A percentile compares a stretch with the other conserved stretches of the same genome.
These are phyloP conservation scores for Diachasma alloeum DNA, from an alignment of 1,140 invertebrate genomes.

Conservation along the genomic window DNA sequence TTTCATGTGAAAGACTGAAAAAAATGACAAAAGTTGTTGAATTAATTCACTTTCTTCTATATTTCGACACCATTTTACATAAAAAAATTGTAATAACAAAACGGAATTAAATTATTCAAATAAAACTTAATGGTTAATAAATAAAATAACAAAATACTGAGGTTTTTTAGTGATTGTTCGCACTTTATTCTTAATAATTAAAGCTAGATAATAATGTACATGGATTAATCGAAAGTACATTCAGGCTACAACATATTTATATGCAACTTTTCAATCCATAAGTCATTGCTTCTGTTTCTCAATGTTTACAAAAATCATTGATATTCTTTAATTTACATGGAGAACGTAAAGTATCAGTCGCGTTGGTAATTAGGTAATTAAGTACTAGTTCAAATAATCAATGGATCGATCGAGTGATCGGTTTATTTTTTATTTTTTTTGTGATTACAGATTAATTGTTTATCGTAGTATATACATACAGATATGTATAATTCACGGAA, in stretches of 20 bases:
- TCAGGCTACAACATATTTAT: neutral
- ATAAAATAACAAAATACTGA: neutral
- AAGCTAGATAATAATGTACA: neutral
- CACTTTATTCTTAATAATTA: neutral
- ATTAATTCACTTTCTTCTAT: neutral
- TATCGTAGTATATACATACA: neutral
- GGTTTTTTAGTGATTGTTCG: neutral
- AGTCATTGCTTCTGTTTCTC: no score
- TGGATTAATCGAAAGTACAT: neutral
- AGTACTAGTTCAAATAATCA: neutral
- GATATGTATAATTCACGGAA: conserved; percentile 11
- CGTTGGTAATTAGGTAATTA: neutral
- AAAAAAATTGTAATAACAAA: neutral
- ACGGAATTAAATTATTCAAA: neutral
- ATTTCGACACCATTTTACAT: neutral
- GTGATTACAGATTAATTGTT: neutral
- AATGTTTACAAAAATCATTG: no score
- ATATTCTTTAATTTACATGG: neutral
- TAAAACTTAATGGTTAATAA: neutral
- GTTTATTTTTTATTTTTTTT: neutral
- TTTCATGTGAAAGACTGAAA: no score
- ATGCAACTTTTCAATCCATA: neutral
- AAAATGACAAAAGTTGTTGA: neutral
- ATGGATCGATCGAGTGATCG: neutral
- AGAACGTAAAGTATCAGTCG: neutral